Evolutionary conservation across 2,797 vertebrate species (phyloP).

Genomic region (Bradypodion pumilum): DNA sequence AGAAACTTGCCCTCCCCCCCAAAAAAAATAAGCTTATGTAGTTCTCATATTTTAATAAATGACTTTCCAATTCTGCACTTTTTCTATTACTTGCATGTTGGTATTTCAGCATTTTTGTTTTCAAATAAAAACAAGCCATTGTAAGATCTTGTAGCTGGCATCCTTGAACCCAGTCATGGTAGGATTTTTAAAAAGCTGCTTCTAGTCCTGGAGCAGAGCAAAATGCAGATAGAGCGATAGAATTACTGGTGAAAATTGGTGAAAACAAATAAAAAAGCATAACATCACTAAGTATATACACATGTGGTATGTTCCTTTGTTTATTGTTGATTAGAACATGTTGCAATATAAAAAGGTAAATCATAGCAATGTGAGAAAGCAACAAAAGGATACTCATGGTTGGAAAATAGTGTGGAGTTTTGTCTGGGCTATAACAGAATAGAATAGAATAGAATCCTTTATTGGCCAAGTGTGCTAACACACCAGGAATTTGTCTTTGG

Average conservation of each 20-base stretch:
- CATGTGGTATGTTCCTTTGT: not conserved
- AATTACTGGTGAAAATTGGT: not conserved
- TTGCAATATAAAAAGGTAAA: not conserved
- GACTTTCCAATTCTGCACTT: not conserved
- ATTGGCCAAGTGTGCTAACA: too few relatives aligned
- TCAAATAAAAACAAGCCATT: not conserved
- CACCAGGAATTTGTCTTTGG: too few relatives aligned
- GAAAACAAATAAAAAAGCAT: not conserved
- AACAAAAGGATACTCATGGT: not conserved
- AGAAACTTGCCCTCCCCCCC: not conserved
- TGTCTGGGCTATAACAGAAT: not conserved
- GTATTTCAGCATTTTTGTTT: conserved; percentile 25
- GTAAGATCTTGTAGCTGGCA: not conserved
- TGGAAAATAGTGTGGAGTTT: not conserved
- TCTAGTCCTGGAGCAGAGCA: not conserved
- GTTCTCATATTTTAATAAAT: not conserved
- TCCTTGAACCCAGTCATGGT: not conserved
- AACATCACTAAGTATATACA: not conserved
- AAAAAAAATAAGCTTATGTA: not conserved
- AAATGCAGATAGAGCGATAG: not conserved
- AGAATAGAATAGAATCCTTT: too few relatives aligned
- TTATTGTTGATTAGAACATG: not conserved
- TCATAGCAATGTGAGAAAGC: not conserved
- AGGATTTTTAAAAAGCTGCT: not conserved
- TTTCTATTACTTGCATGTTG: conserved; percentile 6